Conservation (phyloP, 2,113 vertebrate species). For the Cavia aperea region DNA sequence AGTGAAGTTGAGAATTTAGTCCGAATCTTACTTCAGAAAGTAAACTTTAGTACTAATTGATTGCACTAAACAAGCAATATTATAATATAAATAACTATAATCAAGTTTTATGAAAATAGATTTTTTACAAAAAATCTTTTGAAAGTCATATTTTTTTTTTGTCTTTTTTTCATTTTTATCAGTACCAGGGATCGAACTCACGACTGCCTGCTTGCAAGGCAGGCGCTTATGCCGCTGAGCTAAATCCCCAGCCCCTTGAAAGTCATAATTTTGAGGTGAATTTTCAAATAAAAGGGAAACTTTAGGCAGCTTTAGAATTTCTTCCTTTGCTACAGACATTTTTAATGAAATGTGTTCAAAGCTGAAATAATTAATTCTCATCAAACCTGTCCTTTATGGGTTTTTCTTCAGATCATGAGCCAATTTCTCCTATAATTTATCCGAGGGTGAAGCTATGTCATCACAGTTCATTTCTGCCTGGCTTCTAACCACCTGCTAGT, state of each 20-base stretch:
- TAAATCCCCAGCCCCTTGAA: neutral
- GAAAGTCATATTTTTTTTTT: neutral
- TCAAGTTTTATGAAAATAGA: neutral
- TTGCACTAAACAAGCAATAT: neutral
- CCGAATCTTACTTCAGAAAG: conserved; percentile 32
- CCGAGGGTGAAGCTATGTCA: neutral
- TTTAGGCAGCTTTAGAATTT: neutral
- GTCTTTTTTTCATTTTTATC: too few species aligned
- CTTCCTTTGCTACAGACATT: neutral
- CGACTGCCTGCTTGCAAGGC: too few species aligned
- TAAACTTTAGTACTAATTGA: neutral
- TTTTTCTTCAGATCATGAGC: neutral
- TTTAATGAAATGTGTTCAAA: neutral
- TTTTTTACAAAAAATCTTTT: neutral
- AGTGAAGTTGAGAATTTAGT: conserved; percentile 31
- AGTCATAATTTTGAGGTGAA: neutral
- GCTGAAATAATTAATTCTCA: neutral
- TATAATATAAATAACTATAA: neutral
- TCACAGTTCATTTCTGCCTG: neutral
- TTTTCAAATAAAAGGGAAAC: neutral
- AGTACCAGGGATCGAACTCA: too few species aligned
- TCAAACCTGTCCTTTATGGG: neutral
- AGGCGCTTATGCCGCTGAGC: too few species aligned
- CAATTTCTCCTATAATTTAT: neutral
- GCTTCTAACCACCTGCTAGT: neutral